Evolutionary conservation across 2,113 vertebrate genomes (phyloP).

Genomic region (Glareola pratincola): DNA sequence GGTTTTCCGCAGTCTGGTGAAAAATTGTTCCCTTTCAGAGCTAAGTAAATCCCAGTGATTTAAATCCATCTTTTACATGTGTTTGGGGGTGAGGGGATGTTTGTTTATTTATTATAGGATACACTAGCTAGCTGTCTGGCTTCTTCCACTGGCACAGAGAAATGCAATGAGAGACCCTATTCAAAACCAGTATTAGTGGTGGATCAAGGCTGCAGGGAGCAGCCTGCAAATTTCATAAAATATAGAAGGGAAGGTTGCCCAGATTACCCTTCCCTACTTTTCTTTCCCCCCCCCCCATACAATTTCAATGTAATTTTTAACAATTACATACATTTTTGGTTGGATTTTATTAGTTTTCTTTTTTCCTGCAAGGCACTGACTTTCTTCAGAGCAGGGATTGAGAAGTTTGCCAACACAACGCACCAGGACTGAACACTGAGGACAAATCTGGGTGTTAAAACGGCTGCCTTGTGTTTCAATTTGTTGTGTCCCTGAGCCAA

Average conservation of each 20-base stretch:
- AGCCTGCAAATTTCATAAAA: neutral
- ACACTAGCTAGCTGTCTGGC: slow-evolving; percentile 41
- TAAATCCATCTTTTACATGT: slow-evolving; percentile 31
- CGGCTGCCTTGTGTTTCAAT: neutral
- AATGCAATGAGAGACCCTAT: neutral
- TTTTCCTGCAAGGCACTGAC: neutral
- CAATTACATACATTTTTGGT: neutral
- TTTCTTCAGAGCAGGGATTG: neutral
- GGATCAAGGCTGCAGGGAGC: neutral
- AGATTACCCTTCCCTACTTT: neutral
- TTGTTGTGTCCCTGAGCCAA: neutral
- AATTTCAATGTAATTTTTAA: neutral
- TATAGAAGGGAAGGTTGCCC: neutral
- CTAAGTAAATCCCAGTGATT: slow-evolving; percentile 8
- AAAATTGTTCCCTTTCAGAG: slow-evolving; percentile 31
- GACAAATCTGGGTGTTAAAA: neutral
- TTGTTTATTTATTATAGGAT: slow-evolving; percentile 53
- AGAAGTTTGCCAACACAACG: neutral
- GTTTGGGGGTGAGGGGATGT: neutral
- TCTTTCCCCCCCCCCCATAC: neutral
- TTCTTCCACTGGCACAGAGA: neutral
- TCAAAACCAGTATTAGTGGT: neutral
- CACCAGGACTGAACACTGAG: neutral
- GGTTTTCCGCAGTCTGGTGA: neutral
- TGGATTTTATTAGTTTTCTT: neutral